Base-by-base conservation (phyloP, 2,888 invertebrate genomes). In the Drosophila robusta region DNA sequence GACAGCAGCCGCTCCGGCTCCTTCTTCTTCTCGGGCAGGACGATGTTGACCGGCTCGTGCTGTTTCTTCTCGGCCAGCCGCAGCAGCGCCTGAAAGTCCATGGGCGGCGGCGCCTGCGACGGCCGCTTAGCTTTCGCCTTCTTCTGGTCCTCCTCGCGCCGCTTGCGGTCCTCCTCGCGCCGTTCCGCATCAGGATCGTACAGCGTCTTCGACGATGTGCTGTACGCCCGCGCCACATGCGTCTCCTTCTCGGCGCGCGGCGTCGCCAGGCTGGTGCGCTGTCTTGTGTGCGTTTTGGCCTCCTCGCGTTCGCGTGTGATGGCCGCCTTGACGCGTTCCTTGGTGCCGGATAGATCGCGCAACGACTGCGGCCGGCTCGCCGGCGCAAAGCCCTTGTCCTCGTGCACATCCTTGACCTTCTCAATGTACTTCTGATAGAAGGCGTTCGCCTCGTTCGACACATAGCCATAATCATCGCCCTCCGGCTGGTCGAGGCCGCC, bases 381-480 rank as follows among this genome's bases (percentile, higher is more conserved):
- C 12, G 93, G 91, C 26, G 94, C 93, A 90, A 96, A 96, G 75
- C 95, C 95, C 1, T 96, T 95, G 78, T 96, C 95, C 46, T 95
- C 95, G 39, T 92, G 87, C 0, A 91, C 91, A 47, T 92, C 90
- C 49, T 90, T 91, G 2, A 91, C 91, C 90, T 97, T 97, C 78
- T 95, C 95, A 94, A 97, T 96, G 93, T 97, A 95, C 91, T 97
- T 96, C 77, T 95, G 95, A 90, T 97, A 97, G 80, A 95, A 94
- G 29, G 95, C 96, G 44, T 96, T 95, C 1, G 97, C 96, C 91
- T 96, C 96, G 82, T 95, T 95, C 0, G 97, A 97, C 39, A 96
- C 96, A 90, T 97, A 97, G 0, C 97, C 98, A 90, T 97, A 98
- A 90, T 98, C 97, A 93, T 98, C 98, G 90, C 97, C 97, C 86